Evolutionary conservation across 2,797 vertebrate species (phyloP).

Genomic region (Acipenser ruthenus): DNA sequence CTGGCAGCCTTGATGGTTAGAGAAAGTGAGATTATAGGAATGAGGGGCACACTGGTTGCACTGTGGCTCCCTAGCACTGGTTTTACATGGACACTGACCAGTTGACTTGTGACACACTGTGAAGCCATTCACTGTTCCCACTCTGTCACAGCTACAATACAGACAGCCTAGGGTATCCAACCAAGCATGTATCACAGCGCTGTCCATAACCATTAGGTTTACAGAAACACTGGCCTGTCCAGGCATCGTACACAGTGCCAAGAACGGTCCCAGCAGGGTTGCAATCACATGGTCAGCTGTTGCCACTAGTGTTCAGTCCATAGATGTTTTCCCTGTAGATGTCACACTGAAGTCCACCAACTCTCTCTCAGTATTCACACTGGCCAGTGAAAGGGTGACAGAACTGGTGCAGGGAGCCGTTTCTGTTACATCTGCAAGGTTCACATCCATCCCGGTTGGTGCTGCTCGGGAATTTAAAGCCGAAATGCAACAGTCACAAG

Average conservation of each 20-base stretch:
- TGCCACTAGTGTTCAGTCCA: slow-evolving; percentile 50
- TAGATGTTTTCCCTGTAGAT: slow-evolving; percentile 68
- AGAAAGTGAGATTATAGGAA: slow-evolving; percentile 60
- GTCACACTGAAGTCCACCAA: slow-evolving; percentile 67
- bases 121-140: slow-evolving; percentile 60
- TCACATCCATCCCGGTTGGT: slow-evolving; percentile 67
- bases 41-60: slow-evolving; percentile 66
- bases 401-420: slow-evolving; percentile 67
- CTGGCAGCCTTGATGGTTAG: slow-evolving; percentile 52
- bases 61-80: slow-evolving; percentile 56
- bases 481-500: slow-evolving; percentile 62
- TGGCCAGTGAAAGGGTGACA: slow-evolving; percentile 76
- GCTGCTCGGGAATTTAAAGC: slow-evolving; percentile 64
- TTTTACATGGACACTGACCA: slow-evolving; percentile 74
- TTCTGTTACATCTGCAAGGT: slow-evolving; percentile 68
- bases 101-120: slow-evolving; percentile 60
- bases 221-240: slow-evolving; percentile 61
- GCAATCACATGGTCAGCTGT: slow-evolving; percentile 72
- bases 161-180: slow-evolving; percentile 71
- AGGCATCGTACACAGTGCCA: slow-evolving; percentile 39
- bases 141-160: slow-evolving; percentile 67
- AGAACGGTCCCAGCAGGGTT: slow-evolving; percentile 36
- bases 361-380: slow-evolving; percentile 68
- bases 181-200: slow-evolving; percentile 60
- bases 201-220: slow-evolving; percentile 54